These are phyloP conservation scores for Brachypalpus laphriformis DNA, from an alignment of 2,888 invertebrate genomes.

Conservation along the genomic window DNA sequence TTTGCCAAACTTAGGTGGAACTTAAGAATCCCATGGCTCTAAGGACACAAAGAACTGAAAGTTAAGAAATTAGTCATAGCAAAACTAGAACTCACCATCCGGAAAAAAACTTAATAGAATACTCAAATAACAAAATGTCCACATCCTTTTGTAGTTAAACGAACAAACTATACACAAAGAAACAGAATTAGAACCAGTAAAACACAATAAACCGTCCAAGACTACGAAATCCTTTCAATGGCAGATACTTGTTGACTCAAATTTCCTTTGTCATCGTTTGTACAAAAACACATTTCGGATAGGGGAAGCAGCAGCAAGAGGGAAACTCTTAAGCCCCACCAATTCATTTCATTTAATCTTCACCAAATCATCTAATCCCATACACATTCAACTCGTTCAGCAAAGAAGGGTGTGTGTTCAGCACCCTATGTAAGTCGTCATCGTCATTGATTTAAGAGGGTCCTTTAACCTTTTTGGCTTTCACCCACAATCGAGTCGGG, in stretches of 20 bases:
- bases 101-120: neutral
- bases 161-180: constrained; percentile 51
- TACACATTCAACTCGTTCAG: constrained; percentile 57
- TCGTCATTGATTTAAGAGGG: neutral
- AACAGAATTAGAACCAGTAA: constrained; percentile 20
- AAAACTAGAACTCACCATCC: neutral
- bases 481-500: neutral
- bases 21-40: neutral
- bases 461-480: neutral
- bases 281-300: neutral
- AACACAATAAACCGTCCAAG: constrained; percentile 47
- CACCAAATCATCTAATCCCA: constrained; percentile 64
- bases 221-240: constrained; percentile 43
- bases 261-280: constrained; percentile 53
- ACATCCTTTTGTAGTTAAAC: constrained; percentile 18
- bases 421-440: neutral
- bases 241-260: constrained; percentile 67
- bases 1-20: neutral
- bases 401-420: neutral
- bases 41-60: neutral
- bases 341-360: constrained; percentile 69
- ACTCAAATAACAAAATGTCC: constrained; percentile 39
- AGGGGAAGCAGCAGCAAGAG: neutral
- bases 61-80: neutral
- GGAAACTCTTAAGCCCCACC: constrained; percentile 46